Conservation (phyloP, 2,797 vertebrate genomes). For the Leptodactylus fallax region DNA sequence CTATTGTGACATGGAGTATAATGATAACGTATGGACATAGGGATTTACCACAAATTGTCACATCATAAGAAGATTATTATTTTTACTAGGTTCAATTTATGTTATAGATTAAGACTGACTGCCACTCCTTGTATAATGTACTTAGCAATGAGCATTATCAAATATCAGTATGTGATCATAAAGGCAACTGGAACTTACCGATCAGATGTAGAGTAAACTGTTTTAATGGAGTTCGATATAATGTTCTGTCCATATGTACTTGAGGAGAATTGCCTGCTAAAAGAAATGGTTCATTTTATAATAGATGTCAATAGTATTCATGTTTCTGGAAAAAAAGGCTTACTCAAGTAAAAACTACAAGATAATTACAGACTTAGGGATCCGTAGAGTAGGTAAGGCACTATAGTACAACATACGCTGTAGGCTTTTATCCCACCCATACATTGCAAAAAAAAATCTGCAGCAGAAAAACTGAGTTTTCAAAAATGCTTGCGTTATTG, state of each 20-base stretch:
- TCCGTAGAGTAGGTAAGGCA: no score
- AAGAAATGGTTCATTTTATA: conserved; percentile 10
- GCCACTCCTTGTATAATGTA: no score
- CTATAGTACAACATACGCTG: no score
- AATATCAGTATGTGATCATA: background rate
- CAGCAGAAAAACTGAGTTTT: no score
- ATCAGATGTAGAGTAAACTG: conserved; percentile 84
- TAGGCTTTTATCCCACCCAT: no score
- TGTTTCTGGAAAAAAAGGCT: background rate
- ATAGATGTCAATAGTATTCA: background rate
- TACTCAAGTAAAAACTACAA: no score
- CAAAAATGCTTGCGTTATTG: no score
- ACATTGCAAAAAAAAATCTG: no score
- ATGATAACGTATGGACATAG: background rate
- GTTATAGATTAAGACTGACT: background rate
- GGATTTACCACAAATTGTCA: background rate
- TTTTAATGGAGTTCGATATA: conserved; percentile 78
- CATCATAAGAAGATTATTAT: background rate
- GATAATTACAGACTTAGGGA: no score
- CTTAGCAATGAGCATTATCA: background rate
- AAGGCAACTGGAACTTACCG: conserved; percentile 74
- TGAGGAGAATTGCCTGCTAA: conserved; percentile 71
- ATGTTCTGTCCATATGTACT: conserved; percentile 70
- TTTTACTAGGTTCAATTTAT: background rate
- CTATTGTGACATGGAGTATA: background rate